A percentile compares a stretch with the other conserved stretches of the same genome.
Evolutionary conservation across 2,888 invertebrate genomes (phyloP).

Genomic region (Lomographa bimaculata): DNA sequence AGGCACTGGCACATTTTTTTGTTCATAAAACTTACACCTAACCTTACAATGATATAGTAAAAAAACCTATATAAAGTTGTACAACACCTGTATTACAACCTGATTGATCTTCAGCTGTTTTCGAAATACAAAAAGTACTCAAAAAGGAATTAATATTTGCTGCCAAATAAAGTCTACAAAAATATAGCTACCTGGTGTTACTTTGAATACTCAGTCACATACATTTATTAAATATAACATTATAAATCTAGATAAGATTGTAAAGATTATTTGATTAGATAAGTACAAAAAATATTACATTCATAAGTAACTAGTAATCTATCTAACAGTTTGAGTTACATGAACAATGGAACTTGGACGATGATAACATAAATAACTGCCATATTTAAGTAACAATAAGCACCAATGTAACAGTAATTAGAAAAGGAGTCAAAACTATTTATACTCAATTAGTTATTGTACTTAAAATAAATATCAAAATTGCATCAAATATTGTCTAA

Average conservation of each 20-base stretch:
- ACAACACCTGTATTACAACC: conserved; percentile 51
- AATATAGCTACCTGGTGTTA: conserved; percentile 8
- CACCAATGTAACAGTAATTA: conserved; percentile 22
- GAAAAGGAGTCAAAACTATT: conserved; percentile 3
- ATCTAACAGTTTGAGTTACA: not conserved
- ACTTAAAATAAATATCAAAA: conserved; percentile 16
- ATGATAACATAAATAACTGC: conserved; percentile 12
- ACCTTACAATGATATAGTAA: conserved; percentile 36
- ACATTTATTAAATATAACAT: conserved; percentile 3
- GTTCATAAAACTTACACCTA: conserved; percentile 41
- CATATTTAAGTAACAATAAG: conserved; percentile 15
- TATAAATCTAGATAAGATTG: conserved; percentile 20
- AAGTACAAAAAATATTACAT: conserved; percentile 11
- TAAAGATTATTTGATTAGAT: conserved; percentile 21
- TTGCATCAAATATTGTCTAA: conserved; percentile 9
- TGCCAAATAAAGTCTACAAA: conserved; percentile 4
- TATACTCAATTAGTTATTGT: too few relatives aligned
- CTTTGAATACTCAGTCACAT: conserved; percentile 14
- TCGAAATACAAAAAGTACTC: conserved; percentile 5
- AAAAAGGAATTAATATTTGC: not conserved
- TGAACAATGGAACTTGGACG: conserved; percentile 8
- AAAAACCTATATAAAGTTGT: conserved; percentile 29
- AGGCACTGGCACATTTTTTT: conserved; percentile 77
- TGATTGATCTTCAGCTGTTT: conserved; percentile 26
- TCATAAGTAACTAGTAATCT: conserved; percentile 5